Percentiles rank a stretch among this genome's conserved stretches.
Evolutionary conservation across 2,113 vertebrate species (phyloP).

Genomic region (Sturnus vulgaris): DNA sequence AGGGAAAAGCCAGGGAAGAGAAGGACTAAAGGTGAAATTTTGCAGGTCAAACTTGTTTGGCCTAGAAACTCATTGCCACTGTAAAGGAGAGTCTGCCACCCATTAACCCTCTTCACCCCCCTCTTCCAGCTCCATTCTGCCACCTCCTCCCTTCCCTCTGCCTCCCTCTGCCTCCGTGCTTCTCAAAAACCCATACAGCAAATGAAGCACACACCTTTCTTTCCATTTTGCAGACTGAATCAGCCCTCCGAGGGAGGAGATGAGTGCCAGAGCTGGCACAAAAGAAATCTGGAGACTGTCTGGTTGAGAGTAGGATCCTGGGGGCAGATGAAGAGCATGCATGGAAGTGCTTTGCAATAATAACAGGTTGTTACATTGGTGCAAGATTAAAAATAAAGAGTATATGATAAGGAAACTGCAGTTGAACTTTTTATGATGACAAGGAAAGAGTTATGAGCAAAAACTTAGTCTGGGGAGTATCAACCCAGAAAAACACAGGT

Average conservation of each 20-base stretch:
- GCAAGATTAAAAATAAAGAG: neutral
- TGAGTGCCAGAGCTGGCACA: neutral
- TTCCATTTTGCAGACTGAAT: neutral
- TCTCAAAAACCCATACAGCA: neutral
- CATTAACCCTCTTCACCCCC: neutral
- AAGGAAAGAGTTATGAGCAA: neutral
- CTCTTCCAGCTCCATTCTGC: rapidly evolving
- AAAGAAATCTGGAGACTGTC: neutral
- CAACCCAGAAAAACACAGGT: neutral
- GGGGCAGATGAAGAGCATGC: neutral
- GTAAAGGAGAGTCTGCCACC: neutral
- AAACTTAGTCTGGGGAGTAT: neutral
- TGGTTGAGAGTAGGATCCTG: neutral
- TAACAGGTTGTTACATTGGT: neutral
- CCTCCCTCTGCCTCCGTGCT: neutral
- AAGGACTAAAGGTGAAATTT: neutral
- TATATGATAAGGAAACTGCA: neutral
- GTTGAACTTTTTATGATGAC: neutral
- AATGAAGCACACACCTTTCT: neutral
- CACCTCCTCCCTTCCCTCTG: neutral
- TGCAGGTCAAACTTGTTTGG: neutral
- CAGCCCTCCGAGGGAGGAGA: neutral
- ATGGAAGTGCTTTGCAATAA: neutral
- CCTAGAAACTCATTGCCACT: neutral
- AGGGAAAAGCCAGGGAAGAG: neutral